Conservation (phyloP, 2,797 vertebrate genomes). For the Phrynocephalus forsythii region DNA sequence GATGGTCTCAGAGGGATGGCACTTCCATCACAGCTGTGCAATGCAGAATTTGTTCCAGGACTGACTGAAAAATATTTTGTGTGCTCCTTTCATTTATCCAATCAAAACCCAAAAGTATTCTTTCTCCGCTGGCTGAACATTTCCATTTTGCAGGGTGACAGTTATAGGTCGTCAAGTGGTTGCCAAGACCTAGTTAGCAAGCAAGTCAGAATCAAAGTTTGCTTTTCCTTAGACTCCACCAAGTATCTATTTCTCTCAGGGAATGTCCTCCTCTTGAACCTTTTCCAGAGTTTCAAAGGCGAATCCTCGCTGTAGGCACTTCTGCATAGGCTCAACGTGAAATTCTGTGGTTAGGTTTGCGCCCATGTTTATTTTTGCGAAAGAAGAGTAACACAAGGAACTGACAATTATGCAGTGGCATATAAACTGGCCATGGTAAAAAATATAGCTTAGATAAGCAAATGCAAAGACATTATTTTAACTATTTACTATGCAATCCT, state of each 20-base stretch:
- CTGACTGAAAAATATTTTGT: constrained; percentile 66
- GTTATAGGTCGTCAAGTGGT: constrained; percentile 59
- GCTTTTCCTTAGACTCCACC: neutral
- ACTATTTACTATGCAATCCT: neutral
- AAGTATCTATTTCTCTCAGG: neutral
- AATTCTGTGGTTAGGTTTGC: neutral
- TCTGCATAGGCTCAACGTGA: neutral
- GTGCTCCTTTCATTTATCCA: constrained; percentile 56
- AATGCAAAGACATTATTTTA: neutral
- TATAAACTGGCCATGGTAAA: neutral
- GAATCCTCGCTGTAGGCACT: neutral
- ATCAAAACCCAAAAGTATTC: constrained; percentile 63
- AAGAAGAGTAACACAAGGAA: neutral
- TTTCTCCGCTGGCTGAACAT: constrained; percentile 58
- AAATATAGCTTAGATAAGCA: neutral
- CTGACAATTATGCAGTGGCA: neutral
- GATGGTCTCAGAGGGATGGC: constrained; percentile 48
- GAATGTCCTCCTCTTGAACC: neutral
- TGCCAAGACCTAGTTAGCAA: constrained; percentile 52
- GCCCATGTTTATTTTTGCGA: neutral
- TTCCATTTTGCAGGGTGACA: constrained; percentile 60
- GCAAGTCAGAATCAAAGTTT: constrained; percentile 15
- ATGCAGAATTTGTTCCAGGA: constrained; percentile 64
- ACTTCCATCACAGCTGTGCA: constrained; percentile 65
- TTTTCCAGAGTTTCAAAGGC: too few species aligned